Evolutionary conservation across 2,113 vertebrate genomes (phyloP).

Genomic region (Melanostigma gelatinosum): DNA sequence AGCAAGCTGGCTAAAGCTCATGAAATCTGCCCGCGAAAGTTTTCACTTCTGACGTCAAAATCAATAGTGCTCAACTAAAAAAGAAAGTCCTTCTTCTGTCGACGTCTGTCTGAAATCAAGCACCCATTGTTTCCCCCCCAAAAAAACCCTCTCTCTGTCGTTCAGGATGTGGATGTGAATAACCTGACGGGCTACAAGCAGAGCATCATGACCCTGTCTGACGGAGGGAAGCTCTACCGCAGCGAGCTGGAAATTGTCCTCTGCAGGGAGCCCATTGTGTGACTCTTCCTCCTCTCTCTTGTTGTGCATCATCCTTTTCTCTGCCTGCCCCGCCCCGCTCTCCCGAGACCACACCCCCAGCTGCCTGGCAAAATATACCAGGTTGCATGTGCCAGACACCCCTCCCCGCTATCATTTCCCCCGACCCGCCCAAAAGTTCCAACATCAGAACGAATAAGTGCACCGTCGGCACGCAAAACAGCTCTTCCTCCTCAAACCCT

Average conservation of each 20-base stretch:
- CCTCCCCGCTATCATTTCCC: not conserved
- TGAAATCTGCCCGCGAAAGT: not conserved
- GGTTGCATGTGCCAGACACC: constrained; percentile 82
- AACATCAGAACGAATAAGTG: constrained; percentile 69
- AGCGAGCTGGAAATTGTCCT: constrained; percentile 96
- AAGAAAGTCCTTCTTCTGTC: not conserved
- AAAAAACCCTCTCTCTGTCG: not conserved
- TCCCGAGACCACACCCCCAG: constrained; percentile 66
- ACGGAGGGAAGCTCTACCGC: constrained; percentile 94
- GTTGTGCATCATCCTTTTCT: constrained; percentile 55
- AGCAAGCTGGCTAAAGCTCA: not conserved
- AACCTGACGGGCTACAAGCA: constrained; percentile 90
- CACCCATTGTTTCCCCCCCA: not conserved
- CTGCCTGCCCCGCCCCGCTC: constrained; percentile 63
- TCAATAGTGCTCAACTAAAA: not conserved
- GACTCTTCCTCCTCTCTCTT: constrained; percentile 65
- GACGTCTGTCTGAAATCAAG: not conserved
- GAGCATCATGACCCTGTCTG: constrained; percentile 95
- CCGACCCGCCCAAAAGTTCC: constrained; percentile 35
- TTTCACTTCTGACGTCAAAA: not conserved
- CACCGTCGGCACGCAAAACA: constrained; percentile 68
- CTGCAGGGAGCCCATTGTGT: constrained; percentile 90
- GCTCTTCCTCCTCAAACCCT: constrained; percentile 31
- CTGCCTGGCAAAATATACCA: constrained; percentile 76
- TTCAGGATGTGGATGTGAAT: constrained; percentile 90